Evolutionary conservation across 2,113 vertebrate genomes (phyloP).

Genomic region (Apaloderma vittatum): DNA sequence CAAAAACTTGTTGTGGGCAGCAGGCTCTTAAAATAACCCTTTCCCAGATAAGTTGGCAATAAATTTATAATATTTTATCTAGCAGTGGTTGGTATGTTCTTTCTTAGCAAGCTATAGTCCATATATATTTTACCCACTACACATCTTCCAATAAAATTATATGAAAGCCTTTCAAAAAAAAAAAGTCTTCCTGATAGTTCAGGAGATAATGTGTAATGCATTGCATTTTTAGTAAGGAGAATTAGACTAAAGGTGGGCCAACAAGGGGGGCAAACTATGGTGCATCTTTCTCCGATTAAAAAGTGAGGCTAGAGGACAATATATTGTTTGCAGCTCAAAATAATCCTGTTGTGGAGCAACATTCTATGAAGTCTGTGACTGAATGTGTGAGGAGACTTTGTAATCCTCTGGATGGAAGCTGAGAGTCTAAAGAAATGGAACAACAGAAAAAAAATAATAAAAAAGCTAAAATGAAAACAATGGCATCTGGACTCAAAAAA

Average conservation of each 20-base stretch:
- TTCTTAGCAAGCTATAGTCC: slow-evolving; percentile 50
- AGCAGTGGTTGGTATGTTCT: slow-evolving; percentile 38
- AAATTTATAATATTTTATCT: slow-evolving; percentile 74
- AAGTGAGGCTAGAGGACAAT: neutral
- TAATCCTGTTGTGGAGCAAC: neutral
- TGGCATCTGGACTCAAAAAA: neutral
- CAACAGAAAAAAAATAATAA: neutral
- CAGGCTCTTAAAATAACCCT: slow-evolving; percentile 70
- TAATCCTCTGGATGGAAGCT: neutral
- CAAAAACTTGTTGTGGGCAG: slow-evolving; percentile 66
- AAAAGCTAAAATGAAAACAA: neutral
- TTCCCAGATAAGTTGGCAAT: slow-evolving; percentile 72
- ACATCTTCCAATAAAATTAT: slow-evolving; percentile 55
- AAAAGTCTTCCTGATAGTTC: neutral
- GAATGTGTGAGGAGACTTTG: neutral
- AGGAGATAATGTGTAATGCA: neutral
- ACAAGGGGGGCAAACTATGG: neutral
- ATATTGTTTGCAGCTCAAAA: neutral
- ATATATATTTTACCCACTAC: slow-evolving; percentile 42
- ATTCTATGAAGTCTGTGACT: neutral
- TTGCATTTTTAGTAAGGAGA: neutral
- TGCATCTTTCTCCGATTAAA: neutral
- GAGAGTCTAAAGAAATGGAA: neutral
- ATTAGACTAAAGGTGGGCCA: neutral
- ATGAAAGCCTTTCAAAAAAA: neutral